Conservation (phyloP, 2,797 vertebrate species). For the Macropodus opercularis region DNA sequence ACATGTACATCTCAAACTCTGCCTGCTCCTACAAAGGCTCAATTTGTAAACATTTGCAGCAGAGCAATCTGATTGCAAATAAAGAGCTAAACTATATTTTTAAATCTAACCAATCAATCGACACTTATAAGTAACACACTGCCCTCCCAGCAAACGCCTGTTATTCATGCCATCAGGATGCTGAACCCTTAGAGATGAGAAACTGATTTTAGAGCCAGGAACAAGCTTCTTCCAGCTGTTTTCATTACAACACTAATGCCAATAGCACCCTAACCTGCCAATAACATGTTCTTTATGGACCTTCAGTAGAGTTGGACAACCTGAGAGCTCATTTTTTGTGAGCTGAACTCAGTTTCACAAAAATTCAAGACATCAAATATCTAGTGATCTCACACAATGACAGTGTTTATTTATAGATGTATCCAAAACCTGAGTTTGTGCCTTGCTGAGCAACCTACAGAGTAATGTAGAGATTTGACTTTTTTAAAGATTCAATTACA, state of each 20-base stretch:
- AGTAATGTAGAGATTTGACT: not conserved
- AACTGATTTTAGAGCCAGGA: constrained; percentile 44
- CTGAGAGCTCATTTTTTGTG: constrained; percentile 13
- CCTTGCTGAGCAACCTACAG: too few species aligned
- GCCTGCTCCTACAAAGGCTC: not conserved
- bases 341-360: constrained; percentile 3
- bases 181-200: constrained; percentile 23
- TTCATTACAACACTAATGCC: constrained; percentile 28
- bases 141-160: constrained; percentile 21
- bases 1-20: not conserved
- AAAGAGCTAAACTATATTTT: constrained; percentile 16
- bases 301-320: constrained; percentile 22
- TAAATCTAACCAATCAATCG: constrained; percentile 44
- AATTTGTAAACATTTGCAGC: not conserved
- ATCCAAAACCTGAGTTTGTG: too few species aligned
- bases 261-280: not conserved
- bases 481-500: not conserved
- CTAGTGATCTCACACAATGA: too few species aligned
- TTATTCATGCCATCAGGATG: constrained; percentile 23
- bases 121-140: constrained; percentile 17
- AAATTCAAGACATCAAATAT: too few species aligned
- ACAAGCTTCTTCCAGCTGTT: constrained; percentile 52
- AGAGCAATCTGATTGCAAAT: constrained; percentile 8
- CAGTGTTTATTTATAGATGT: too few species aligned
- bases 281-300: constrained; percentile 11